Conservation (phyloP, 1,140 invertebrate species). For the Dendrolimus punctatus region DNA sequence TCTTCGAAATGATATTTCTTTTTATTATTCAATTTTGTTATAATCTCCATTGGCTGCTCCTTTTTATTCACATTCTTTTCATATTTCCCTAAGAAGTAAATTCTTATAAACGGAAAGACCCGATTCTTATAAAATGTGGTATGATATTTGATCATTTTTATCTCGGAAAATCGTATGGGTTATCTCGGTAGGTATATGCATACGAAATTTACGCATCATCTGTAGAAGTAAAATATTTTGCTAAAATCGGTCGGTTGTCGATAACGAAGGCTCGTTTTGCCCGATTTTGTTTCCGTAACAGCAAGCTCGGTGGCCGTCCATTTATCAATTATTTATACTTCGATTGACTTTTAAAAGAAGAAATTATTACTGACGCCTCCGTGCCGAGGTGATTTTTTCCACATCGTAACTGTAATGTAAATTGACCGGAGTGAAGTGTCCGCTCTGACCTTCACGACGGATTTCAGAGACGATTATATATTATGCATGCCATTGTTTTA, state of each 20-base stretch:
- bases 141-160: too few species aligned
- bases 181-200: too few species aligned
- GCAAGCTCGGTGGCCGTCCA: constrained; percentile 26
- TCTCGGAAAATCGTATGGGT: too few species aligned
- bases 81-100: too few species aligned
- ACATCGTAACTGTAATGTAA: constrained; percentile 28
- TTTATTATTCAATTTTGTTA: too few species aligned
- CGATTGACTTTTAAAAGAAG: constrained; percentile 38
- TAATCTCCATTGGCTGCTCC: too few species aligned
- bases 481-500: constrained; percentile 2
- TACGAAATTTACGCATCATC: too few species aligned
- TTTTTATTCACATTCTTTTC: too few species aligned
- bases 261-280: constrained; percentile 33
- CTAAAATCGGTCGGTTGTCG: constrained; percentile 30
- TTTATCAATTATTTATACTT: constrained; percentile 53
- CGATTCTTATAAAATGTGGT: too few species aligned
- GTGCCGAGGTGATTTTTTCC: constrained; percentile 19
- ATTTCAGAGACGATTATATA: constrained; percentile 2
- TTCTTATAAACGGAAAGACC: too few species aligned
- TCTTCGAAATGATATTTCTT: too few species aligned
- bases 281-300: constrained; percentile 48
- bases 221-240: constrained; percentile 19
- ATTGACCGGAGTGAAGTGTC: constrained; percentile 6
- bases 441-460: constrained; percentile 4
- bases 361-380: constrained; percentile 7